Evolutionary conservation across 2,888 invertebrate genomes (phyloP).

Genomic region (Nematopogon swammerdamellus): DNA sequence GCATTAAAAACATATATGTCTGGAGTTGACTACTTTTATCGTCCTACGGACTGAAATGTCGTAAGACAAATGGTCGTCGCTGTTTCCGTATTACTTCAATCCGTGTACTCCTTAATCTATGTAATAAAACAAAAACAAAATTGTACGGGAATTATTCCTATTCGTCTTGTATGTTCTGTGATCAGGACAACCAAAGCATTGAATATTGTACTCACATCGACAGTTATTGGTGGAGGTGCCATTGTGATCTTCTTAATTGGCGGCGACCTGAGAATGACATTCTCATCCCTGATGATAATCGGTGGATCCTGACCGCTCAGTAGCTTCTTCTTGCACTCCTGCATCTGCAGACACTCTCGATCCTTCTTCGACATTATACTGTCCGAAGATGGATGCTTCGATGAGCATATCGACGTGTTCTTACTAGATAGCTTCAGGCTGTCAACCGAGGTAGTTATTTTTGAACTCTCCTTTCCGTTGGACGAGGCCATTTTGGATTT

Average conservation of each 20-base stretch:
- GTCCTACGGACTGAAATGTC: too few relatives aligned
- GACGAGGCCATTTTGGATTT: constrained; percentile 37
- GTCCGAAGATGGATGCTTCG: constrained; percentile 48
- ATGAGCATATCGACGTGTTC: constrained; percentile 34
- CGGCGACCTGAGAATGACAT: constrained; percentile 40
- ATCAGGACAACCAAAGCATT: too few relatives aligned
- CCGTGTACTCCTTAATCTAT: too few relatives aligned
- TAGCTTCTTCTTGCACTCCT: constrained; percentile 45
- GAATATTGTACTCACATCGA: constrained; percentile 30
- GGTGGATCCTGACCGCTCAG: constrained; percentile 46
- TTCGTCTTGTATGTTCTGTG: too few relatives aligned
- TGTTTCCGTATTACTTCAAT: too few relatives aligned
- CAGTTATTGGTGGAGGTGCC: constrained; percentile 38
- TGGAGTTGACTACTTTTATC: too few relatives aligned
- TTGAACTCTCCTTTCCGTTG: constrained; percentile 39
- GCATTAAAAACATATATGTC: too few relatives aligned
- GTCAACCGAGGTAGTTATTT: constrained; percentile 45
- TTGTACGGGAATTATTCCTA: too few relatives aligned
- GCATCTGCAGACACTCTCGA: constrained; percentile 46
- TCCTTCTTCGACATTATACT: constrained; percentile 46
- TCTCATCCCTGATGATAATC: constrained; percentile 48
- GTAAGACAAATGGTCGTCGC: too few relatives aligned
- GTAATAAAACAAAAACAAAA: too few relatives aligned
- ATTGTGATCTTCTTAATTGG: constrained; percentile 51
- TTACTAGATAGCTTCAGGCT: constrained; percentile 48